phyloP scores from a whole-genome alignment of 2,797 vertebrate species.

The Brotula barbata region DNA sequence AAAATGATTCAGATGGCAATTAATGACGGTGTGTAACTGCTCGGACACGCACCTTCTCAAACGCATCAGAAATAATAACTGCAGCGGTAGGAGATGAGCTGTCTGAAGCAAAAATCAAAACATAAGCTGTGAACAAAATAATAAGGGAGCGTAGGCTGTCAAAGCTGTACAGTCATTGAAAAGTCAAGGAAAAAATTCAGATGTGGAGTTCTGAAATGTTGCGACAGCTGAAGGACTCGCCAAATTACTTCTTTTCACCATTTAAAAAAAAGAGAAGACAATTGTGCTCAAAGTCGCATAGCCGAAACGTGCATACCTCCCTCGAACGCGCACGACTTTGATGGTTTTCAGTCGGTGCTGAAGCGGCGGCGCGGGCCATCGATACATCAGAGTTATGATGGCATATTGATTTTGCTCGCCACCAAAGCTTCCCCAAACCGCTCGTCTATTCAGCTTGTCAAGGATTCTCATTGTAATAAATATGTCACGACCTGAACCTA shows the following conservation, averaged over 20 bases:
- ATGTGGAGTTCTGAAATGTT: too few relatives aligned
- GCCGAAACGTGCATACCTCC: slow-evolving; percentile 1
- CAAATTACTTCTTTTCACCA: slow-evolving; percentile 6
- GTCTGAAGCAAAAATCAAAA: background rate
- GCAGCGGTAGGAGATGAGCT: background rate
- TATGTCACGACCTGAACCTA: slow-evolving; percentile 13
- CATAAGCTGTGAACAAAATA: background rate
- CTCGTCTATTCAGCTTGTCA: slow-evolving; percentile 21
- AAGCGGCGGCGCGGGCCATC: slow-evolving; percentile 22
- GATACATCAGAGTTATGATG: slow-evolving; percentile 33
- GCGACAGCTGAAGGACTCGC: background rate
- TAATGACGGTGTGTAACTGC: too few relatives aligned
- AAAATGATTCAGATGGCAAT: too few relatives aligned
- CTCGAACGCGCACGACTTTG: slow-evolving; percentile 12
- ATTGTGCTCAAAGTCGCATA: background rate
- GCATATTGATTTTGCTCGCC: slow-evolving; percentile 37
- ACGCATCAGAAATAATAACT: background rate
- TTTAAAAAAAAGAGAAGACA: background rate
- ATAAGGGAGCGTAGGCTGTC: background rate
- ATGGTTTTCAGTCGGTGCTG: slow-evolving; percentile 25
- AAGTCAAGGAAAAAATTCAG: too few relatives aligned
- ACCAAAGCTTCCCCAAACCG: slow-evolving; percentile 19
- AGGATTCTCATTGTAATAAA: slow-evolving; percentile 27
- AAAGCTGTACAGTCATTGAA: background rate
- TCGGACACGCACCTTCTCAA: background rate